Evolutionary conservation across 2,113 vertebrate species (phyloP).

Genomic region (Climacteris rufus): DNA sequence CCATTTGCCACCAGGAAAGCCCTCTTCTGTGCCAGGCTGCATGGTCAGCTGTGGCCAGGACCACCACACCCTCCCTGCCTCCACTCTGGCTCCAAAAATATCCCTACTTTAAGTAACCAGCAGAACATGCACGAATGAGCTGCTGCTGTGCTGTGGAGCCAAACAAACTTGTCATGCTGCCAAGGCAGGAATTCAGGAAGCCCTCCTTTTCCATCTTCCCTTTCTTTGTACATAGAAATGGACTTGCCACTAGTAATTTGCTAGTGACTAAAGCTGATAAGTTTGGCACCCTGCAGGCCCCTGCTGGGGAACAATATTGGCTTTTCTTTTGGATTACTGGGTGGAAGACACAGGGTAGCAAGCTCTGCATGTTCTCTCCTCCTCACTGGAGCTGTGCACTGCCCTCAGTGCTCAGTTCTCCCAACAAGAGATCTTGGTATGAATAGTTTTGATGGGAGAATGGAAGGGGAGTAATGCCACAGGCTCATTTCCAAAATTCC

Average conservation of each 20-base stretch:
- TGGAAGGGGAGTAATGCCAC: not conserved
- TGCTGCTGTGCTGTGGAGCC: not conserved
- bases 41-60: not conserved
- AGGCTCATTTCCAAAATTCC: not conserved
- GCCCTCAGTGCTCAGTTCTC: not conserved
- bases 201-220: not conserved
- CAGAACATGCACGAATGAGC: not conserved
- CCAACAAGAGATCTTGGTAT: not conserved
- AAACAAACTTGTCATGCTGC: not conserved
- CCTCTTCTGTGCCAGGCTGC: not conserved
- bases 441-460: not conserved
- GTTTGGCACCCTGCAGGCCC: slow-evolving; percentile 47
- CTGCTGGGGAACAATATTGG: slow-evolving; percentile 27
- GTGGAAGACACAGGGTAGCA: not conserved
- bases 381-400: accelerated
- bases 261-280: slow-evolving; percentile 69
- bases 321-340: slow-evolving; percentile 45
- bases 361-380: not conserved
- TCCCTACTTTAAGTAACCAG: not conserved
- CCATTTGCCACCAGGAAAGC: not conserved
- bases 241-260: slow-evolving; percentile 78
- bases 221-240: slow-evolving; percentile 38
- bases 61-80: not conserved
- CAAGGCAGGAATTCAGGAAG: not conserved
- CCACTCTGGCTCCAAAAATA: not conserved